Evolutionary conservation across 2,888 invertebrate genomes (phyloP), one percentile per base, ranked within the genome.

Genomic region (Nemoura dubitans): DNA sequence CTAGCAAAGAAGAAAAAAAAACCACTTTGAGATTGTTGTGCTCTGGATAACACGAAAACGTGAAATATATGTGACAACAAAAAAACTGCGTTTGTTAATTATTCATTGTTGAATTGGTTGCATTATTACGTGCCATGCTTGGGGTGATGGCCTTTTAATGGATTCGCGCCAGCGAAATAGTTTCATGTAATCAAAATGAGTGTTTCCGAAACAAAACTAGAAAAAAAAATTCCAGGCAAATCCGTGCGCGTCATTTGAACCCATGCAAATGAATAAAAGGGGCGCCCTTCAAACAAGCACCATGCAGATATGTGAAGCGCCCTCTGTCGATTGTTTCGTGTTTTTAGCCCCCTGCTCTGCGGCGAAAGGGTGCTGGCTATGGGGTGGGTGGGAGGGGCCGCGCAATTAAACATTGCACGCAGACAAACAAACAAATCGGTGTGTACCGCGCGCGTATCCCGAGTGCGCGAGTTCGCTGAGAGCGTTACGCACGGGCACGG

Each of bases 41-140:
- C 59, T 59, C 59, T 21, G 59, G 14, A 59, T 21, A 59, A 21
- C 59, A 59, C 59, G 78, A 78, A 78, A 78, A 78, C n/a, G 28
- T 78, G 78, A 78, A n/a, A 26, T 27, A 78, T 78, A 26, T 27
- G 25, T 25, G 28, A 25, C 10, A 27, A 78, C 5, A 78, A 78
- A 10, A 28, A 27, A 16, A 78, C 25, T 25, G 28, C n/a, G 29
- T 81, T n/a, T 76, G 59, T 59, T 84, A 76, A 84, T 84, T 84
- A 84, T 84, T 59, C 84, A 84, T 84, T 84, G 84, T 76, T 84
- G 29, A 21, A n/a, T 81, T 81, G 29, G 30, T 30, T 29, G 6
- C 81, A 6, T 29, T 81, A 29, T 36, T 36, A 36, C 36, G 5
- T 36, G 10, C 29, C n/a, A 29, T 29, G 81, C 29, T 59, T 81